Base-by-base conservation (phyloP, 2,888 invertebrate genomes). In the Eulithis prunata region DNA sequence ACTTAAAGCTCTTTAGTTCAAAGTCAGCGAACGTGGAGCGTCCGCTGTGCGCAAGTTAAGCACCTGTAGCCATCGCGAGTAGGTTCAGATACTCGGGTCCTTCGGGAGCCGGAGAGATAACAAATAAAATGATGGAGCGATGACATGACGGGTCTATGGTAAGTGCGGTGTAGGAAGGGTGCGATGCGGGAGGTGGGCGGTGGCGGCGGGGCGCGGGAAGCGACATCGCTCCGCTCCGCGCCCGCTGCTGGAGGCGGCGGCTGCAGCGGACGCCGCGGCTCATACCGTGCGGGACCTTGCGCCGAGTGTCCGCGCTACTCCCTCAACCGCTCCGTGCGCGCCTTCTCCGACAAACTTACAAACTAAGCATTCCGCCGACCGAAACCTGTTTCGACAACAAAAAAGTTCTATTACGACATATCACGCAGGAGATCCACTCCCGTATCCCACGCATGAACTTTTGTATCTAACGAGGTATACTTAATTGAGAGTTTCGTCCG, bases 281-380 rank as follows among this genome's bases (percentile, higher is more conserved):
- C 87, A 87, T 75, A 87, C 77, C 89, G 89, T 84, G 85, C 81
- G 85, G 78, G 81, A 80, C 86, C 84, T 82, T 78, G 84, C 75
- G 72, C 75, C 81, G 85, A 81, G 83, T 78, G 84, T 77, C 81
- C 84, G 84, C 80, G 84, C 78, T 71, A 77, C 70, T 72, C 68
- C 72, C 73, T 69, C 80, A 78, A 78, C 77, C 77, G 78, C 74
- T 75, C 75, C 79, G 78, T 78, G 77, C 76, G 76, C 75, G 74
- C 78, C 75, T 75, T 73, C 71, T 80, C 78, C 77, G 80, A 81
- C 78, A 85, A 89, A 89, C 87, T 90, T 89, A 80, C 78, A 84
- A 88, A 88, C 85, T 88, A 84, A 41, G 82, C 85, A 86, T 88
- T 86, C 81, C 82, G 82, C 77, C 78, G 79, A 70, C 81, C 76